Conservation (phyloP, 23 tunicate genomes). For the Botrylloides violaceus region DNA sequence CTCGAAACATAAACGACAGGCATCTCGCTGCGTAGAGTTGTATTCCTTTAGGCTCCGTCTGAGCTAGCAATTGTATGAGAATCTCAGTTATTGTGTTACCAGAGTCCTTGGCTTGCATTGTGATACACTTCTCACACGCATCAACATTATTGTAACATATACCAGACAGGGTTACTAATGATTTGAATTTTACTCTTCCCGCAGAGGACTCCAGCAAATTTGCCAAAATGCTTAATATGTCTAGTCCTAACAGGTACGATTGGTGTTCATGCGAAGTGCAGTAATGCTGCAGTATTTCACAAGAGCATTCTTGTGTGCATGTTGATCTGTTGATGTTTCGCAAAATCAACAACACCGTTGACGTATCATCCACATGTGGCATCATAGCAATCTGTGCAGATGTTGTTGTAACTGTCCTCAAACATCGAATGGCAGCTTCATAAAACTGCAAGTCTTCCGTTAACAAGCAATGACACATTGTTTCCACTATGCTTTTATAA, state of each 20-base stretch:
- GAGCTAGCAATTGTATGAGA: slow-evolving; percentile 36
- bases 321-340: slow-evolving; percentile 48
- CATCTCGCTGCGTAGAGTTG: slow-evolving; percentile 60
- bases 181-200: slow-evolving; percentile 46
- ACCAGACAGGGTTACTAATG: slow-evolving; percentile 43
- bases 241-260: slow-evolving; percentile 28
- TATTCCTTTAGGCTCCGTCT: slow-evolving; percentile 33
- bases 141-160: slow-evolving; percentile 36
- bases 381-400: slow-evolving; percentile 21
- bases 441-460: slow-evolving; percentile 54
- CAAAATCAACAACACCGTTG: slow-evolving; percentile 33
- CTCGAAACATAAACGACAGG: slow-evolving; percentile 49
- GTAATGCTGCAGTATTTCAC: slow-evolving; percentile 57
- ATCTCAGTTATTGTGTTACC: slow-evolving; percentile 22
- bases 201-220: slow-evolving; percentile 28
- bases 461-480: slow-evolving; percentile 28
- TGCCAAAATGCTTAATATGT: slow-evolving; percentile 27
- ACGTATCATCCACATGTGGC: slow-evolving; percentile 26
- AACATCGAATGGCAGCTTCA: slow-evolving; percentile 71
- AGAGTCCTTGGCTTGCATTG: not conserved
- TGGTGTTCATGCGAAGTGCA: slow-evolving; percentile 58
- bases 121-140: slow-evolving; percentile 23
- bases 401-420: slow-evolving; percentile 53
- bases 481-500: slow-evolving; percentile 49
- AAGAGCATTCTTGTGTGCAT: slow-evolving; percentile 73